Evolutionary conservation across 2,113 vertebrate genomes (phyloP).

Genomic region (Felis catus): F.catus_Fca126_mat1.0 CM031421.1:17233001-17233500

Average conservation of each 20-base stretch:
- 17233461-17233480: background rate
- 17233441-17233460: background rate
- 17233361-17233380: background rate
- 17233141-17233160: background rate
- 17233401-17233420: background rate
- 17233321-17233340: background rate
- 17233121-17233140: background rate
- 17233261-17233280: background rate
- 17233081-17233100: background rate
- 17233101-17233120: background rate
- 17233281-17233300: background rate
- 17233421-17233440: background rate
- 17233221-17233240: background rate
- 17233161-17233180: background rate
- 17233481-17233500: background rate
- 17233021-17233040: conserved; percentile 15
- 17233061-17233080: background rate
- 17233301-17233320: background rate
- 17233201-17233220: background rate
- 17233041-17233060: conserved; percentile 43
- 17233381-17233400: background rate
- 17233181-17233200: background rate
- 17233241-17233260: background rate
- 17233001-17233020: conserved; percentile 5
- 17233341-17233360: background rate